These are phyloP conservation scores for Acanthis flammea DNA, from an alignment of 2,797 vertebrate species.

Conservation along the genomic window DNA sequence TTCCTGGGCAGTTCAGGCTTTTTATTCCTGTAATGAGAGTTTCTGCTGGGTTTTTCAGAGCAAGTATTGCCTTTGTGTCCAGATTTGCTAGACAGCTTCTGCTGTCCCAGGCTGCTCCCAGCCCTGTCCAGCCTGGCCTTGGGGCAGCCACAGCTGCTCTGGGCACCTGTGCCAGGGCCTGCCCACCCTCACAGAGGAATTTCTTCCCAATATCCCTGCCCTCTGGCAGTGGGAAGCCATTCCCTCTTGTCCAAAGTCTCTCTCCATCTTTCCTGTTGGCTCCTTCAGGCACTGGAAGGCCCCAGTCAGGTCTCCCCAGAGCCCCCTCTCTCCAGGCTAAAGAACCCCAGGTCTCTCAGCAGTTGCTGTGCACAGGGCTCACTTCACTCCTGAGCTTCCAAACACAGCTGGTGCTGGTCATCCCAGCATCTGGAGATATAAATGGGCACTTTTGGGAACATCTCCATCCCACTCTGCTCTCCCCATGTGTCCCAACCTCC, in stretches of 20 bases:
- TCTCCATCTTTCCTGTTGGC: neutral
- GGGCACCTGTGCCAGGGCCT: neutral
- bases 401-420: neutral
- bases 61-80: neutral
- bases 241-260: neutral
- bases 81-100: neutral
- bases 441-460: rapidly evolving
- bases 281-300: neutral
- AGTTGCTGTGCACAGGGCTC: neutral
- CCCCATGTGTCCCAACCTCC: neutral
- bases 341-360: neutral
- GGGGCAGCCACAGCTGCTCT: neutral
- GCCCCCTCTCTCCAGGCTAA: neutral
- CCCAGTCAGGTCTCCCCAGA: neutral
- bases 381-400: neutral
- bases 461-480: neutral
- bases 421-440: neutral
- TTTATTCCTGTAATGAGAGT: neutral
- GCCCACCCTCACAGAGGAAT: neutral
- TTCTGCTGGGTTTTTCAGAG: neutral
- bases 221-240: neutral
- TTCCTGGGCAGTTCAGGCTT: neutral
- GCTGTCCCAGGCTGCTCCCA: neutral
- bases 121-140: neutral
- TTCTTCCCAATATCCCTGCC: neutral